phyloP scores from a whole-genome alignment of 2,113 vertebrate genomes.

The Martes martes region DNA sequence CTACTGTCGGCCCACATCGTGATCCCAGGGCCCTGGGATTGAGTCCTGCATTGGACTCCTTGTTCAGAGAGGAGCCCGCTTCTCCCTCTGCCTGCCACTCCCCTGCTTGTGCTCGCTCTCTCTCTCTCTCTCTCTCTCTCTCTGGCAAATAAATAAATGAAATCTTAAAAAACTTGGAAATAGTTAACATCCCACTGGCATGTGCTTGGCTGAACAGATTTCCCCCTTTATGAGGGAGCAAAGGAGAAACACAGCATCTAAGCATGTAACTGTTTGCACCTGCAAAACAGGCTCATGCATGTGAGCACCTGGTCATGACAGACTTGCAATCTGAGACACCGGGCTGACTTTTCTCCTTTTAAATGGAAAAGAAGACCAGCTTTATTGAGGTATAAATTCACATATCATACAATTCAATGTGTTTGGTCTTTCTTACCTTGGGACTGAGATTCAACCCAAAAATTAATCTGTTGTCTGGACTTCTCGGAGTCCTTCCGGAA shows the following conservation, averaged over 20 bases:
- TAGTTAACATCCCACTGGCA: background rate
- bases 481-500: slow-evolving; percentile 78
- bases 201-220: background rate
- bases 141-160: too few relatives aligned
- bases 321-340: background rate
- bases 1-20: too few relatives aligned
- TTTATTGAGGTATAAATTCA: too few relatives aligned
- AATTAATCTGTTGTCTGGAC: slow-evolving; percentile 82
- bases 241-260: background rate
- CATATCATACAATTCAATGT: too few relatives aligned
- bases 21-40: too few relatives aligned
- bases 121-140: too few relatives aligned
- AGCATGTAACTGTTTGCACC: background rate
- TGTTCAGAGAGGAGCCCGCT: too few relatives aligned
- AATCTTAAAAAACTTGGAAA: background rate
- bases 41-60: too few relatives aligned
- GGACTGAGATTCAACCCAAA: slow-evolving; percentile 83
- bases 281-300: too few relatives aligned
- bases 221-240: background rate
- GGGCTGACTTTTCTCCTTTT: background rate
- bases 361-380: background rate
- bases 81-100: too few relatives aligned
- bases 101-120: too few relatives aligned
- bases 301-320: background rate
- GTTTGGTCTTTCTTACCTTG: slow-evolving; percentile 76